Conservation (phyloP, 2,888 invertebrate species). For the Tethea ocularis region DNA sequence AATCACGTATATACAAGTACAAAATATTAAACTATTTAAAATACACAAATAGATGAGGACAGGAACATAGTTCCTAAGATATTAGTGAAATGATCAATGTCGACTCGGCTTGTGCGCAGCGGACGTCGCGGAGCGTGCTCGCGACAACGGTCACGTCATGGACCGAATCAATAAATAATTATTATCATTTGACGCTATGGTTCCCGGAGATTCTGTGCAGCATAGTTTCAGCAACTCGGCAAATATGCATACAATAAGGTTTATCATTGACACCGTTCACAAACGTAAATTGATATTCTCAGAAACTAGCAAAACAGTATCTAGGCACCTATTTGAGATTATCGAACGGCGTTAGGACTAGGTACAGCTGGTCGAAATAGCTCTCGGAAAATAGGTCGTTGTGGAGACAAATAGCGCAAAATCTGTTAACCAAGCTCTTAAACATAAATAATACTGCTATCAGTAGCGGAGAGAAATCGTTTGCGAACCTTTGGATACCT, state of each 20-base stretch:
- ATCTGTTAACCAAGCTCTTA: not conserved
- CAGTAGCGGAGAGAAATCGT: not conserved
- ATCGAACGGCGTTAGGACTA: not conserved
- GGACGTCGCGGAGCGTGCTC: constrained; percentile 30
- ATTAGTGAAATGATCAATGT: constrained; percentile 27
- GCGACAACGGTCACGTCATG: constrained; percentile 41
- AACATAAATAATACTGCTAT: not conserved
- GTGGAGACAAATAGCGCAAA: not conserved
- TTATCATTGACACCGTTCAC: not conserved
- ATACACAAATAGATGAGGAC: constrained; percentile 14
- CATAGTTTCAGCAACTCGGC: not conserved
- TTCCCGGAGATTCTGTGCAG: constrained; percentile 11
- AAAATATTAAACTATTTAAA: constrained; percentile 2
- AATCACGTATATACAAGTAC: not conserved
- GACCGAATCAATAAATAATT: constrained; percentile 47
- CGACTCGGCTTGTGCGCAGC: constrained; percentile 29
- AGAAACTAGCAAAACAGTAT: not conserved
- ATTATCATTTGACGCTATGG: constrained; percentile 21
- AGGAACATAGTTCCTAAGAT: constrained; percentile 31
- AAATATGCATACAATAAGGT: not conserved
- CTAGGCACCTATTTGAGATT: not conserved
- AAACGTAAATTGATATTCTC: not conserved
- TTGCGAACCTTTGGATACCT: constrained; percentile 6
- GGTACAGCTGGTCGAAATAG: too few relatives aligned
- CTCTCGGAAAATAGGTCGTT: not conserved